Evolutionary conservation across 2,113 vertebrate genomes (phyloP).

Genomic region (Daboia siamensis): DNA sequence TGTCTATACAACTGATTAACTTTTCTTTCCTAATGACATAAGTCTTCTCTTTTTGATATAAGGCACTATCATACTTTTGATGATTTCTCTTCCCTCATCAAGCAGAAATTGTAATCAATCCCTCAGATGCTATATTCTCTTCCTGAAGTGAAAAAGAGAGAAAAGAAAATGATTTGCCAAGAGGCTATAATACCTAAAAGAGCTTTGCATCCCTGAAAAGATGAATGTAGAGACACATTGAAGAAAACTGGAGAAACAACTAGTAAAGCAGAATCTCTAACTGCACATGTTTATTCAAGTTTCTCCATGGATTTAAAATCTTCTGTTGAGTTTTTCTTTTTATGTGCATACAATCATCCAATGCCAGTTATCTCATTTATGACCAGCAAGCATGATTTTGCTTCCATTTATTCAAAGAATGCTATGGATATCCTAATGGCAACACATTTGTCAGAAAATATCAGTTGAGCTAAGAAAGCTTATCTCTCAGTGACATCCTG

Average conservation of each 20-base stretch:
- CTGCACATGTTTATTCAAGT: background rate
- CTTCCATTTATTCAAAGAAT: background rate
- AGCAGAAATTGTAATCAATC: background rate
- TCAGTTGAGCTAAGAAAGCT: background rate
- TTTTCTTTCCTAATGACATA: background rate
- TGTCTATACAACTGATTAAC: background rate
- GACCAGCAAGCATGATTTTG: background rate
- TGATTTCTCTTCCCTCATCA: background rate
- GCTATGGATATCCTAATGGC: background rate
- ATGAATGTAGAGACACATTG: background rate
- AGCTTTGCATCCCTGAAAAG: background rate
- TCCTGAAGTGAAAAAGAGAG: background rate
- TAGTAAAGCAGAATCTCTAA: background rate
- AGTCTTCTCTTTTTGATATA: background rate
- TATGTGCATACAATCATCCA: background rate
- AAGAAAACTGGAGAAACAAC: background rate
- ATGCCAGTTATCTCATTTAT: background rate
- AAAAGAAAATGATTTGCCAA: background rate
- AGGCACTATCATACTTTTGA: background rate
- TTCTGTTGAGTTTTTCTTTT: background rate
- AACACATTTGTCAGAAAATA: background rate
- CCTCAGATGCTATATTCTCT: background rate
- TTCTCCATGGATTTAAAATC: background rate
- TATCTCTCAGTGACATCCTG: background rate
- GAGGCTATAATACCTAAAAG: background rate